phyloP scores from a whole-genome alignment of 2,888 invertebrate genomes.

The Thysanoteuthis rhombus region DNA sequence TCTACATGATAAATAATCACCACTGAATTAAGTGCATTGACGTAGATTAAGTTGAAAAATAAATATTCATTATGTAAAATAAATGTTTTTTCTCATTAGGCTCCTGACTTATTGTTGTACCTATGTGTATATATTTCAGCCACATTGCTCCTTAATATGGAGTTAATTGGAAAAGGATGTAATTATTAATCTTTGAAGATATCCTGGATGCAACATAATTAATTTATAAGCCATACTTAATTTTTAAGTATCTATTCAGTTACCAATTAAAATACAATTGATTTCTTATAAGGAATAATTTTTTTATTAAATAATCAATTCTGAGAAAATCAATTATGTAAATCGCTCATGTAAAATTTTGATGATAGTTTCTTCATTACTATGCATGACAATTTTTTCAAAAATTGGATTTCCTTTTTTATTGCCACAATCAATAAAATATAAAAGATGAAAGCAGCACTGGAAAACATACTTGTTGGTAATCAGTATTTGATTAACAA shows the following conservation, averaged over 20 bases:
- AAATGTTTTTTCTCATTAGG: too few relatives aligned
- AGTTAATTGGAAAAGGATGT: neutral
- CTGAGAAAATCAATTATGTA: neutral
- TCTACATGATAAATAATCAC: too few relatives aligned
- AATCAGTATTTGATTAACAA: neutral
- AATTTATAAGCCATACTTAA: neutral
- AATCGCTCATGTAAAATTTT: neutral
- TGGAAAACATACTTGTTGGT: neutral
- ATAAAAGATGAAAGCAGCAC: neutral
- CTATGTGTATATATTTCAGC: neutral
- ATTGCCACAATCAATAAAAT: neutral
- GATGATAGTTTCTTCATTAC: neutral
- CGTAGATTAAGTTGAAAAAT: too few relatives aligned
- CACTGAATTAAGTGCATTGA: too few relatives aligned
- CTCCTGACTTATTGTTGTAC: too few relatives aligned
- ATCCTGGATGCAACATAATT: neutral
- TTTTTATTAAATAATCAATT: neutral
- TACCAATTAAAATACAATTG: neutral
- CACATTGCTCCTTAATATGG: neutral
- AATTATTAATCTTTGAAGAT: neutral
- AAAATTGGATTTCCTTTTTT: neutral
- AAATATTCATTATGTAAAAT: too few relatives aligned
- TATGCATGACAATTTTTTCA: neutral
- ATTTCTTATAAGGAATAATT: neutral
- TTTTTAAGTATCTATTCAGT: neutral